These are phyloP conservation scores for Panthera uncia DNA, from an alignment of 2,113 vertebrate genomes.

Conservation along the genomic window DNA sequence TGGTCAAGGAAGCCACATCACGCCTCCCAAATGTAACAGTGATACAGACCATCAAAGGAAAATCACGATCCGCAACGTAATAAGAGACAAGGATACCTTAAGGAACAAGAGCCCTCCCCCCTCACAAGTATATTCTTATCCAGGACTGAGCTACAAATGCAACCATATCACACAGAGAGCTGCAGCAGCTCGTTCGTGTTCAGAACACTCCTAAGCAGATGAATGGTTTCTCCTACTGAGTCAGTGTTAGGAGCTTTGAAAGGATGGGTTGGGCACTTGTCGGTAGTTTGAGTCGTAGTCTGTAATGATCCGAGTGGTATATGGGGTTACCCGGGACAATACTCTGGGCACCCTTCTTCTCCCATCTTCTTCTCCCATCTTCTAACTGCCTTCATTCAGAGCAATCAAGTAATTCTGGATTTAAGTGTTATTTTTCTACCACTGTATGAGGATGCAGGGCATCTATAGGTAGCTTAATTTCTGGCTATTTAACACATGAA, in stretches of 20 bases:
- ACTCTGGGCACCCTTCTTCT: neutral
- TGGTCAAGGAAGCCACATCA: neutral
- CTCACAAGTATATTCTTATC: neutral
- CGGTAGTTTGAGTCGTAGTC: no score
- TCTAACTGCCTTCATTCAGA: neutral
- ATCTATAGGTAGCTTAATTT: neutral
- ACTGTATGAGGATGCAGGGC: neutral
- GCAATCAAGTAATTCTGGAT: neutral
- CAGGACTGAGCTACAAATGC: neutral
- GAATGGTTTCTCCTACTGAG: neutral
- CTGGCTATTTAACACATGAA: neutral
- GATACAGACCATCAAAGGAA: neutral
- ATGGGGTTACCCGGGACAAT: neutral
- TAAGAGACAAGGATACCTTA: neutral
- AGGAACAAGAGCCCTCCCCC: neutral
- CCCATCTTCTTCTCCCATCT: neutral
- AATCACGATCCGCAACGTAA: neutral
- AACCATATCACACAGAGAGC: neutral
- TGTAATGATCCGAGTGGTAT: rapidly evolving
- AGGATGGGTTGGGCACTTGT: neutral
- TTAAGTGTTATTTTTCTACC: neutral
- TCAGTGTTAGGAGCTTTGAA: neutral
- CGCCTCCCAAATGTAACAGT: neutral
- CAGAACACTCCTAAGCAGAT: neutral
- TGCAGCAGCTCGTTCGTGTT: neutral